These are phyloP conservation scores for Metaphire vulgaris DNA, from an alignment of 1,140 invertebrate genomes.

Conservation along the genomic window DNA sequence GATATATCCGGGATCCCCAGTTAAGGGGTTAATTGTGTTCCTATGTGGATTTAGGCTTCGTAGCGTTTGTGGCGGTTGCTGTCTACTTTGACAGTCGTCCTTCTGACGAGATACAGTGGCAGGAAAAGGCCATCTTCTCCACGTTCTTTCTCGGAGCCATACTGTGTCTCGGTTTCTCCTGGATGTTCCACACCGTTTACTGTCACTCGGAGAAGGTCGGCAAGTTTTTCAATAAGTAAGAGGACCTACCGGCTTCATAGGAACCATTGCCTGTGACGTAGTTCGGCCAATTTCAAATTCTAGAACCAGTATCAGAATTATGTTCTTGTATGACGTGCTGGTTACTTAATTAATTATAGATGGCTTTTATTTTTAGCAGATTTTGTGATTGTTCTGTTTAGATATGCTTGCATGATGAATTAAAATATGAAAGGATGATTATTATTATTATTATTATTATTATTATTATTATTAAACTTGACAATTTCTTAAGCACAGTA, in stretches of 20 bases:
- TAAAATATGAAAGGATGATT: no score
- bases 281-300: not conserved
- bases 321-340: slow-evolving; percentile 1
- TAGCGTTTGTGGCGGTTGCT: slow-evolving; percentile 49
- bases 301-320: not conserved
- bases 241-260: not conserved
- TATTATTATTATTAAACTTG: no score
- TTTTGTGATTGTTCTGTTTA: not conserved
- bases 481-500: no score
- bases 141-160: slow-evolving; percentile 93
- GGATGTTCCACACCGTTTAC: slow-evolving; percentile 94
- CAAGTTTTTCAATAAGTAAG: slow-evolving; percentile 89
- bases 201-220: slow-evolving; percentile 93
- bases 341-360: no score
- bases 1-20: no score
- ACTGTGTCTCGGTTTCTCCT: slow-evolving; percentile 92
- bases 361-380: not conserved
- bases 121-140: slow-evolving; percentile 51
- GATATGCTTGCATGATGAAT: not conserved
- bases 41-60: slow-evolving; percentile 40
- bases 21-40: no score
- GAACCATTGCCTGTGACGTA: not conserved
- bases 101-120: slow-evolving; percentile 47
- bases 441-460: no score
- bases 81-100: slow-evolving; percentile 45